Conservation (phyloP, 2,797 vertebrate species). For the Enoplosus armatus region DNA sequence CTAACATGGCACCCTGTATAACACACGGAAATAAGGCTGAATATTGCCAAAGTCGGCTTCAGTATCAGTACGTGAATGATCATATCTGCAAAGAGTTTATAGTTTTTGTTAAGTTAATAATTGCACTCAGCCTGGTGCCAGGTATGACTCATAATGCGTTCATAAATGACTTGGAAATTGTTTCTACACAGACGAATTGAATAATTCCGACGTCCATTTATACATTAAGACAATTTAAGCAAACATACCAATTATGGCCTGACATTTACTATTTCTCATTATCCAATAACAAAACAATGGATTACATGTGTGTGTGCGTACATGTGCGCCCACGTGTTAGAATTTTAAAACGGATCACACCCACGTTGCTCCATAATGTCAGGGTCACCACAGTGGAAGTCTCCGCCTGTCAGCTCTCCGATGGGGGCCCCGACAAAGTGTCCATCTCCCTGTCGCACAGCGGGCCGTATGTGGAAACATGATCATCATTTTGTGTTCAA, state of each 20-base stretch:
- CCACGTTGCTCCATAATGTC: slow-evolving; percentile 22
- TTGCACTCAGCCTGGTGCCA: neutral
- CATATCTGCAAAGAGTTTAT: slow-evolving; percentile 3
- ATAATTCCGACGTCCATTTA: slow-evolving; percentile 5
- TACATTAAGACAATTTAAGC: slow-evolving; percentile 12
- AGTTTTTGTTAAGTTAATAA: slow-evolving; percentile 14
- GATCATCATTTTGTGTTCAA: slow-evolving; percentile 25
- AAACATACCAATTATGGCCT: neutral
- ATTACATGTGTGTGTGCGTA: neutral
- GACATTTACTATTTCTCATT: slow-evolving; percentile 1
- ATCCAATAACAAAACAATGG: slow-evolving; percentile 11
- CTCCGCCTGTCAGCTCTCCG: neutral
- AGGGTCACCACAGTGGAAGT: slow-evolving; percentile 11
- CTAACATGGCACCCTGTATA: neutral
- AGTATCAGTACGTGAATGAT: neutral
- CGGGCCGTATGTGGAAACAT: slow-evolving; percentile 40
- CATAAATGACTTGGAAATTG: neutral
- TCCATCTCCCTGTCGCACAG: slow-evolving; percentile 13
- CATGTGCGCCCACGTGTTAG: neutral
- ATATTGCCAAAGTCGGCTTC: neutral
- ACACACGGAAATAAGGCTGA: too few species aligned
- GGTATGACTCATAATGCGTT: slow-evolving; percentile 3
- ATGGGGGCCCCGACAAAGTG: neutral
- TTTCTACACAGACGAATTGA: neutral
- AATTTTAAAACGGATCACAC: too few species aligned